These are phyloP conservation scores for Alfaro cultratus DNA, from an alignment of 2,797 vertebrate genomes.

Conservation along the genomic window DNA sequence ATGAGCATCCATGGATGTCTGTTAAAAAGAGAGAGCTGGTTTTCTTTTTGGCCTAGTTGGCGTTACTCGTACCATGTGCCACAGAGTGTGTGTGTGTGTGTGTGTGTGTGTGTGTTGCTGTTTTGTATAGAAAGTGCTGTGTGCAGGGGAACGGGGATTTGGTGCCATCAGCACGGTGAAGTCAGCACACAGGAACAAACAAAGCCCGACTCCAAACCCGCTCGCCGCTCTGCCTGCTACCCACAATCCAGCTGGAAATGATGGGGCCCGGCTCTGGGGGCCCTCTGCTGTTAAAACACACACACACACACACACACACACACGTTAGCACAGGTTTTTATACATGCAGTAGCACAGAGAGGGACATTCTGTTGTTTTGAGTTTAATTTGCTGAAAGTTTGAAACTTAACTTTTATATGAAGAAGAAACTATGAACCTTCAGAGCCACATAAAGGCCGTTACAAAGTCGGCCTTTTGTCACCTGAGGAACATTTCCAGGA, in stretches of 20 bases:
- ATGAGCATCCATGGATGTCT: conserved; percentile 46
- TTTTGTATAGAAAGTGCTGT: conserved; percentile 92
- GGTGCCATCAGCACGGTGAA: conserved; percentile 89
- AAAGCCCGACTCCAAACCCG: conserved; percentile 77
- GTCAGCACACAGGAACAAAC: conserved; percentile 85
- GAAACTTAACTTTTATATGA: background rate
- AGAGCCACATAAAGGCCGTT: no score
- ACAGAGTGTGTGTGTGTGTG: conserved; percentile 72
- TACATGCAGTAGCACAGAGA: conserved; percentile 14
- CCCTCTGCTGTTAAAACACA: conserved; percentile 55
- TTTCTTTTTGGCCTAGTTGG: conserved; percentile 85
- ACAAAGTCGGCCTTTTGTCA: no score
- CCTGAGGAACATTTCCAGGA: no score
- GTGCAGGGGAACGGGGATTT: conserved; percentile 87
- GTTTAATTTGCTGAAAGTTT: background rate
- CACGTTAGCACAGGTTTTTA: conserved; percentile 11
- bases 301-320: background rate
- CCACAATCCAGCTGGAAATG: conserved; percentile 65
- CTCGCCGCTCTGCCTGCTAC: conserved; percentile 51
- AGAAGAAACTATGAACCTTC: background rate
- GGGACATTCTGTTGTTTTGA: background rate
- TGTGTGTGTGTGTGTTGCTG: conserved; percentile 78
- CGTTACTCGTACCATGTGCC: conserved; percentile 77
- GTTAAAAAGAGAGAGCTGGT: conserved; percentile 54
- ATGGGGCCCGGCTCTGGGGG: conserved; percentile 57